Evolutionary conservation across 2,888 invertebrate species (phyloP), one percentile per base, ranked within the genome.

Genomic region (Gibbula magus): DNA sequence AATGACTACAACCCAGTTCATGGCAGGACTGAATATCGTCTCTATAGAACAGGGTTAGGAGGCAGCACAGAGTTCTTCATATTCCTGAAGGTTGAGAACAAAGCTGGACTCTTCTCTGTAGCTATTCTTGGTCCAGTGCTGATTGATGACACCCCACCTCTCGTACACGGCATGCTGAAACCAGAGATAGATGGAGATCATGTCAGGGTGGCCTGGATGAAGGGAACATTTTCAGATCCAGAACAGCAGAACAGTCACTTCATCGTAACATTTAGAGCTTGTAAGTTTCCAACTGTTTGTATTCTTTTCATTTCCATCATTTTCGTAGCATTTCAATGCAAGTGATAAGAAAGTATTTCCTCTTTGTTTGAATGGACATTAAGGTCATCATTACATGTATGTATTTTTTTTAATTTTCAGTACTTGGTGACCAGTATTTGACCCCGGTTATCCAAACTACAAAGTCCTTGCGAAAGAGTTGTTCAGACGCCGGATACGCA

Each of bases 121-220:
- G 75, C 66, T 8, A 18, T 78, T 0, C 61, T 86, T 29, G 87
- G 86, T 7, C 86, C 87, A 18, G 51, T 86, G 5, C 29, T 86
- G 3, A 82, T 86, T 35, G 86, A 87, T 73, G 84, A 86, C 67
- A 85, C 86, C 0, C 84, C 87, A 2, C 88, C 88, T 8, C 2
- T 75, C 1, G 78, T 80, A 20, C 74, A 52, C 32, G 25, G 51
- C 5, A 51, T 29, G 1, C 75, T 84, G 8, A 20, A 51, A 4
- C 75, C 84, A 0, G 56, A 13, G 2, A 52, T 86, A n/a, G 77
- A 66, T 7, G 45, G 61, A 2, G 54, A 77, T 3, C 10, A 76
- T 16, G 51, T 87, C 8, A 18, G 75, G 10, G 51, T 86, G 8
- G 67, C 80, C 0, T 88, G 88, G 87, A 76, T 78, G 1, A 84